These are phyloP conservation scores for Acanthochromis polyacanthus DNA, from an alignment of 2,113 vertebrate genomes.

Conservation along the genomic window DNA sequence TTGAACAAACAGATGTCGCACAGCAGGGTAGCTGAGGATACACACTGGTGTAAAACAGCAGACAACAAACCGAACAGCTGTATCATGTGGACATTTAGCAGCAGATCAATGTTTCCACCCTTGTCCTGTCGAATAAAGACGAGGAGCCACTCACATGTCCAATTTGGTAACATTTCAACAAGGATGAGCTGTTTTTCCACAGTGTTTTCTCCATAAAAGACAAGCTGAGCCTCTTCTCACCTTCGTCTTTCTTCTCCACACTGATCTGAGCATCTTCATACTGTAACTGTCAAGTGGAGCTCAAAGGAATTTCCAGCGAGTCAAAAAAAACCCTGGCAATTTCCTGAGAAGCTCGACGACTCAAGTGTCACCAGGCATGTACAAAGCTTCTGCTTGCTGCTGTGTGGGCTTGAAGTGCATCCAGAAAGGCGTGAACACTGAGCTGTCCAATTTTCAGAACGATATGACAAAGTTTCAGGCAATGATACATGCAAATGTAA, in stretches of 20 bases:
- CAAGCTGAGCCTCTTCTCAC: not conserved
- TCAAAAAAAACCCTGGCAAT: not conserved
- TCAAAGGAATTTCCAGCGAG: slow-evolving; percentile 9
- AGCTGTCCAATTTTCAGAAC: no score
- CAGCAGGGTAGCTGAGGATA: not conserved
- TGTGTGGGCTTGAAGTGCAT: not conserved
- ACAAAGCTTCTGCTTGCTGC: slow-evolving; percentile 13
- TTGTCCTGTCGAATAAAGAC: no score
- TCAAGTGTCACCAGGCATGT: not conserved
- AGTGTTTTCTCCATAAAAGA: not conserved
- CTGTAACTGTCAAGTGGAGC: not conserved
- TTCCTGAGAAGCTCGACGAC: slow-evolving; percentile 2
- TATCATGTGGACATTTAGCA: no score
- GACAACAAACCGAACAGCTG: not conserved
- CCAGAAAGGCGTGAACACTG: no score
- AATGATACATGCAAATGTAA: no score
- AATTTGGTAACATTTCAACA: not conserved
- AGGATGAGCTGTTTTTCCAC: not conserved
- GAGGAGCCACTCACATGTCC: no score
- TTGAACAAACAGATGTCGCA: not conserved
- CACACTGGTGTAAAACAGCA: not conserved
- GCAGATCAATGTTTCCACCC: no score
- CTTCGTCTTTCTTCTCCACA: not conserved
- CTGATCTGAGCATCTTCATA: not conserved
- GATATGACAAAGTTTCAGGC: no score